A percentile compares a stretch with the other conserved stretches of the same genome.
Conservation (phyloP, 1,140 invertebrate genomes). For the Radopholus similis region DNA sequence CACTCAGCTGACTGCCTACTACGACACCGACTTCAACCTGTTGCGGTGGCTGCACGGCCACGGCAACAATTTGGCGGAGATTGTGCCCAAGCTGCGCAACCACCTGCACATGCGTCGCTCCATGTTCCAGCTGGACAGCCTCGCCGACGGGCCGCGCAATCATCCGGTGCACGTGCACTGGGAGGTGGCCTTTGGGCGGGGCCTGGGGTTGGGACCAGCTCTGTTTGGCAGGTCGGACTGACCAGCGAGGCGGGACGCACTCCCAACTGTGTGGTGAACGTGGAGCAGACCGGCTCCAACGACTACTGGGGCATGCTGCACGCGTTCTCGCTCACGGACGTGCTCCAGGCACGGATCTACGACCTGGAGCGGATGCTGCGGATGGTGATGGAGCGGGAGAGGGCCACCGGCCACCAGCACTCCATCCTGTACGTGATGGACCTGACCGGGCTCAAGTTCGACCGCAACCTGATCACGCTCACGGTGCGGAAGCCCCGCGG, state of each 20-base stretch:
- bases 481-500: background rate
- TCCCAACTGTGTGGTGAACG: conserved; percentile 50
- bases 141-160: conserved; percentile 41
- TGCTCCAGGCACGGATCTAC: conserved; percentile 53
- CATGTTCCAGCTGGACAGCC: conserved; percentile 1
- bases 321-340: conserved; percentile 52
- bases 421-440: conserved; percentile 59
- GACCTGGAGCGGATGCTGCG: conserved; percentile 56
- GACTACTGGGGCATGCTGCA: conserved; percentile 58
- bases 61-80: conserved; percentile 53
- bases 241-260: conserved; percentile 45
- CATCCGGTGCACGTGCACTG: conserved; percentile 57
- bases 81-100: conserved; percentile 45
- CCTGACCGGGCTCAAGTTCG: conserved; percentile 49
- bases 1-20: conserved; percentile 53
- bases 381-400: conserved; percentile 54
- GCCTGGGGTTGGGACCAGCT: background rate
- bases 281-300: conserved; percentile 56
- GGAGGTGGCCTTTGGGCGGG: conserved; percentile 26
- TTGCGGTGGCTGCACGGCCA: conserved; percentile 59
- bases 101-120: conserved; percentile 16
- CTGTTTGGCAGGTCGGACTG: conserved; percentile 41
- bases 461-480: conserved; percentile 43
- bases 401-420: conserved; percentile 48
- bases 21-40: conserved; percentile 59